Evolutionary conservation across 2,797 vertebrate genomes (phyloP).

Genomic region (Pangasius djambal): DNA sequence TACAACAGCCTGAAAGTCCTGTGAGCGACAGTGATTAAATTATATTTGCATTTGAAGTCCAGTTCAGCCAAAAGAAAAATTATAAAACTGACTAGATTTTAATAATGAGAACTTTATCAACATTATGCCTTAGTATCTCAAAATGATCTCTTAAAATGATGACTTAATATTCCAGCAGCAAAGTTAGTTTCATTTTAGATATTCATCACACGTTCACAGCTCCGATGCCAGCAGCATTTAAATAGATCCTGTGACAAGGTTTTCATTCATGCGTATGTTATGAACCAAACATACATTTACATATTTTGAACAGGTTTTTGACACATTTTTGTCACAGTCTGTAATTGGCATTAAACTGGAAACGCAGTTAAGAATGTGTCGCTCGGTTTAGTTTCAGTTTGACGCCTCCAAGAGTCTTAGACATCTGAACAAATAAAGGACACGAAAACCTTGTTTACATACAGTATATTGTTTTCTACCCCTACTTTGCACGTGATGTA

Average conservation of each 20-base stretch:
- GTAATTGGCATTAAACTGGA: not conserved
- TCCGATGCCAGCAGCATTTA: not conserved
- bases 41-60: not conserved
- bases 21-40: not conserved
- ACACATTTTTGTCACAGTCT: not conserved
- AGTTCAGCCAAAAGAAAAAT: not conserved
- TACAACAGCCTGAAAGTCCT: not conserved
- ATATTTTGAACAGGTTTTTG: not conserved
- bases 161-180: not conserved
- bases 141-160: not conserved
- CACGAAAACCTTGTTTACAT: not conserved
- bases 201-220: not conserved
- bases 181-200: not conserved
- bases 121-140: not conserved
- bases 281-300: not conserved
- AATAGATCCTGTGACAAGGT: not conserved
- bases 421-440: not conserved
- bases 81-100: not conserved
- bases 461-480: not conserved
- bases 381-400: not conserved
- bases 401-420: not conserved
- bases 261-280: not conserved
- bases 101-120: slow-evolving; percentile 2
- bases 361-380: not conserved
- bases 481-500: not conserved